Base-by-base conservation (phyloP, 2,888 invertebrate species). In the Scaptomyza reducta region DNA sequence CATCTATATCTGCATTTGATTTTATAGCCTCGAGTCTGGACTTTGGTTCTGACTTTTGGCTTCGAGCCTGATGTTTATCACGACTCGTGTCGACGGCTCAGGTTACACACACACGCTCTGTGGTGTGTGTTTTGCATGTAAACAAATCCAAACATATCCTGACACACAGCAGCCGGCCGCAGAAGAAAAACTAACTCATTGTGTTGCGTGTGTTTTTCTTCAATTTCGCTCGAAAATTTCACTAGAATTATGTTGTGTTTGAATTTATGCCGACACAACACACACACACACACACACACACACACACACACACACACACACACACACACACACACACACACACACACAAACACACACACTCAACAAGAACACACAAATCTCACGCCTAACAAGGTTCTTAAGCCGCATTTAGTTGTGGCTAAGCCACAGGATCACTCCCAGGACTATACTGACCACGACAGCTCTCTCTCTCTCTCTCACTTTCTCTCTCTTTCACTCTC, bases 341-440 rank as follows among this genome's bases (percentile, higher is more conserved):
- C 27, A 27, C 27, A 27, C 27, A 27, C 0, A 1, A 27, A 27
- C 13, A 54, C n/a, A n/a, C n/a, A n/a, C n/a, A n/a, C n/a, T n/a
- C 66, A 56, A 47, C 54, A n/a, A n/a, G n/a, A 61, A 61, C 14
- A 50, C 56, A 65, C 65, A 76, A 87, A 82, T 77, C 88, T 82
- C 88, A 87, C 83, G 88, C 88, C 88, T 83, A 87, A 87, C 79
- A 85, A 73, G 82, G 42, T 70, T 68, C 78, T 77, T 81, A 83
- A 81, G 79, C 82, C 85, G 82, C 82, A 87, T 85, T 87, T 82
- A 82, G 82, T 69, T 77, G 72, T 54, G 69, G 79, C 86, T 83
- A 68, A 83, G 79, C 86, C 67, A 45, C 40, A 66, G 70, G 56
- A 68, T 69, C 57, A 59, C 10, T 27, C 7, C 38, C 38, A 42